Base-by-base conservation (phyloP, 2,113 vertebrate species). In the Lanius ludovicianus region DNA sequence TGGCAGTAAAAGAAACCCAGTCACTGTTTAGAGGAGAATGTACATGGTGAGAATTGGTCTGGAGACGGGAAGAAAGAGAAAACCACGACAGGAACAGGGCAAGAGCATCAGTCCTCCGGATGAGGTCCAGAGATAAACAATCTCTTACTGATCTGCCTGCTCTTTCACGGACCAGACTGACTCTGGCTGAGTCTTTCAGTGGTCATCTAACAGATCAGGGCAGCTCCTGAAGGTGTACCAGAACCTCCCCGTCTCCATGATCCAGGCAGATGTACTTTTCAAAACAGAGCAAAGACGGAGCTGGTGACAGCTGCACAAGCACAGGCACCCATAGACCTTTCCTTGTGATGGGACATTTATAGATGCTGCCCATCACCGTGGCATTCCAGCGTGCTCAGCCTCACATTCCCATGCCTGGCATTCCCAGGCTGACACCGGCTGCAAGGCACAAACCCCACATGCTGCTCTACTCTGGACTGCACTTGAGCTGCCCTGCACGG, bases 261-360 rank as follows among this genome's bases (percentile, higher is more conserved):
- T 6, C 14, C 28, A 37, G 31, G 46, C 64, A 81, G 81, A 44
- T 4, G 11, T 3, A 17, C 23, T 46, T 53, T 37, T 52, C 81
- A 46, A 56, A 68, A 4, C 27, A 56, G 70, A 77, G 71, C 52
- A 59, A 31, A 59, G 69, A 37, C 41, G 14, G 37, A 46, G 74
- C 30, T 62, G 49, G 35, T 5, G 91, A 91, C 94, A 96, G 96
- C 87, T 96, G 96, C 82, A 17, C 60, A 49, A 42, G 10, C 55
- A 6, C 0, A 19, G 80, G 71, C 47, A 75, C 13, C 50, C 24
- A 15, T 0, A 7, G 74, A 22, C 28, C 74, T 62, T 65, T 64
- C 62, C 74, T 53, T 27, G 57, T 7, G 15, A 7, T 0, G 15
- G 52, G 63, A 74, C 92, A 88, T 90, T 95, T 93, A 70, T 76